These are phyloP conservation scores for Triplophysa dalaica DNA, from an alignment of 2,113 vertebrate species.

Conservation along the genomic window DNA sequence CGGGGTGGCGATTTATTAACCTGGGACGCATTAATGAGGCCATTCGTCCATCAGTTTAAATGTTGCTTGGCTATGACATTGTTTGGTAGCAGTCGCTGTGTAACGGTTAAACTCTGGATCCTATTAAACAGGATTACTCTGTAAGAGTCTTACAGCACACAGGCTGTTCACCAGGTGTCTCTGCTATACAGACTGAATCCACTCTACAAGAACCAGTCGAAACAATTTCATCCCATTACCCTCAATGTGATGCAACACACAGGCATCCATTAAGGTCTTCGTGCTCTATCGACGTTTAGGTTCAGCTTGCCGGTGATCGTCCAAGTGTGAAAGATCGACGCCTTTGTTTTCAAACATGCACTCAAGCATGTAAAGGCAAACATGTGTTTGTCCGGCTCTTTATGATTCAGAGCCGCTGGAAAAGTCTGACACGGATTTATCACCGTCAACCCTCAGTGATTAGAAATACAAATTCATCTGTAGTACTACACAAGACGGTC, in stretches of 20 bases:
- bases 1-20: not conserved
- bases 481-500: no score
- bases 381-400: conserved; percentile 11
- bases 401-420: conserved; percentile 26
- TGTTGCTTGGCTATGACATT: conserved; percentile 47
- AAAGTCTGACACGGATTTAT: not conserved
- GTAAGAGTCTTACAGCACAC: conserved; percentile 70
- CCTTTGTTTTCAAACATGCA: conserved; percentile 36
- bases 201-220: not conserved
- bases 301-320: not conserved
- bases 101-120: conserved; percentile 60
- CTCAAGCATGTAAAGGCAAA: conserved; percentile 33
- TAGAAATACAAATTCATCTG: not conserved
- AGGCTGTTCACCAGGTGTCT: conserved; percentile 59
- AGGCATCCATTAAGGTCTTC: conserved; percentile 5
- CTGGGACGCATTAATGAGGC: not conserved
- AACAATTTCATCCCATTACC: conserved; percentile 34
- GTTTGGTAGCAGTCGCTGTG: conserved; percentile 57
- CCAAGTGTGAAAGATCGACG: conserved; percentile 11
- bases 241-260: not conserved
- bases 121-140: conserved; percentile 70
- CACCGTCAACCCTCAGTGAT: not conserved
- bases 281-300: not conserved
- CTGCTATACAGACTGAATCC: conserved; percentile 30
- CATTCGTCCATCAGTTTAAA: conserved; percentile 41